A percentile compares a stretch with the other conserved stretches of the same genome.
Conservation (phyloP, 2,888 invertebrate species). For the Phaonia tiefii region DNA sequence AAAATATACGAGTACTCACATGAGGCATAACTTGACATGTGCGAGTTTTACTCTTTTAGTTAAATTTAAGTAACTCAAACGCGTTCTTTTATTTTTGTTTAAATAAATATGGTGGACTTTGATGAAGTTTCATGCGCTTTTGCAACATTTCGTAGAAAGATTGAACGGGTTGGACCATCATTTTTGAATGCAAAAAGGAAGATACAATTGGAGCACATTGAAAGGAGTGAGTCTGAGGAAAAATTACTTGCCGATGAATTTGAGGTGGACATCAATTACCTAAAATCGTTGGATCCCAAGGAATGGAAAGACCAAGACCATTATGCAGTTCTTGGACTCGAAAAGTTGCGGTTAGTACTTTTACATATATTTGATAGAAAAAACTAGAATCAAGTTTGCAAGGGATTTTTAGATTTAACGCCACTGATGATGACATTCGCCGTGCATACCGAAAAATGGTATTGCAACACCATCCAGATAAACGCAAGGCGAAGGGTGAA, state of each 20-base stretch:
- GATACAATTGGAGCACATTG: conserved; percentile 45
- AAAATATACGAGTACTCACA: no score
- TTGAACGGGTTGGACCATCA: conserved; percentile 74
- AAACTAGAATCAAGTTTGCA: background rate
- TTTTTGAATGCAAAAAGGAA: conserved; percentile 72
- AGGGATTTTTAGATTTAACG: conserved; percentile 84
- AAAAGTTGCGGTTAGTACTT: conserved; percentile 81
- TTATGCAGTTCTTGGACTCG: conserved; percentile 96
- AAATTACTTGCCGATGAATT: conserved; percentile 80
- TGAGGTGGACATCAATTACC: conserved; percentile 89
- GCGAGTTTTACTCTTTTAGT: conserved; percentile 3
- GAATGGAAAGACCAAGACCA: conserved; percentile 99
- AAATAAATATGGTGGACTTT: conserved; percentile 62
- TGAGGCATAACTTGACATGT: background rate
- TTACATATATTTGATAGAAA: background rate
- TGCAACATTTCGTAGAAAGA: conserved; percentile 56
- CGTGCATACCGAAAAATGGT: conserved; percentile 95
- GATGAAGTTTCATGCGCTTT: conserved; percentile 64
- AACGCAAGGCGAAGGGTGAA: conserved; percentile 94
- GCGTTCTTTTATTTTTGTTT: background rate
- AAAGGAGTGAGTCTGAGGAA: conserved; percentile 73
- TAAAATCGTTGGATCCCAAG: conserved; percentile 94
- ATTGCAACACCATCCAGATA: conserved; percentile 98
- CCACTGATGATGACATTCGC: conserved; percentile 96
- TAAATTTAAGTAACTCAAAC: background rate